A percentile compares a stretch with the other conserved stretches of the same genome.
These are phyloP conservation scores for Gulo gulo DNA, from an alignment of 2,113 vertebrate species.

Conservation along the genomic window DNA sequence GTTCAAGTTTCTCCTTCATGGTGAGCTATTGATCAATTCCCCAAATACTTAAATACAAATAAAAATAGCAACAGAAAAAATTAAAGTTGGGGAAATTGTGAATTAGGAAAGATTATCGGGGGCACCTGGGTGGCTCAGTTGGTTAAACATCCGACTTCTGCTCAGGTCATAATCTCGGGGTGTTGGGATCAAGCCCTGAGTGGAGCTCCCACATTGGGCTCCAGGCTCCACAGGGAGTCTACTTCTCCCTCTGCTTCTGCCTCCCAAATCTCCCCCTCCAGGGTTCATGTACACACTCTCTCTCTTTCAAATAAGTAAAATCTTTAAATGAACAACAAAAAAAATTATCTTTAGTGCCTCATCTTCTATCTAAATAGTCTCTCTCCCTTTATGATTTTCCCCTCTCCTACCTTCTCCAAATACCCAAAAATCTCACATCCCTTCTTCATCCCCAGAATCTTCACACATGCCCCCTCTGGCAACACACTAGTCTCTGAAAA, in stretches of 20 bases:
- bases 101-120: not conserved
- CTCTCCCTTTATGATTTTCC: not conserved
- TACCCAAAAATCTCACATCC: not conserved
- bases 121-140: not conserved
- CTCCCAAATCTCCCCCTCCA: not conserved
- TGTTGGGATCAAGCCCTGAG: not conserved
- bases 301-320: not conserved
- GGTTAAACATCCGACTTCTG: not conserved
- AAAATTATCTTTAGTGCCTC: not conserved
- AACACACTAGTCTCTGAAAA: not conserved
- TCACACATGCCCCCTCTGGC: not conserved
- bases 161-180: not conserved
- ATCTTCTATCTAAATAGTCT: not conserved
- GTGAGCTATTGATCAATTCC: not conserved
- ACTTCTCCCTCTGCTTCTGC: not conserved
- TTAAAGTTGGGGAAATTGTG: not conserved
- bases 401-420: not conserved
- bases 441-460: not conserved
- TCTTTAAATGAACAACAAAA: not conserved
- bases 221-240: not conserved
- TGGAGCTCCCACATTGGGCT: not conserved
- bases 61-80: not conserved
- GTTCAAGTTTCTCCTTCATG: not conserved
- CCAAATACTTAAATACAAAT: constrained; percentile 14
- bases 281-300: not conserved